Evolutionary conservation across 2,888 invertebrate genomes (phyloP).

Genomic region (Aporophyla lueneburgensis): DNA sequence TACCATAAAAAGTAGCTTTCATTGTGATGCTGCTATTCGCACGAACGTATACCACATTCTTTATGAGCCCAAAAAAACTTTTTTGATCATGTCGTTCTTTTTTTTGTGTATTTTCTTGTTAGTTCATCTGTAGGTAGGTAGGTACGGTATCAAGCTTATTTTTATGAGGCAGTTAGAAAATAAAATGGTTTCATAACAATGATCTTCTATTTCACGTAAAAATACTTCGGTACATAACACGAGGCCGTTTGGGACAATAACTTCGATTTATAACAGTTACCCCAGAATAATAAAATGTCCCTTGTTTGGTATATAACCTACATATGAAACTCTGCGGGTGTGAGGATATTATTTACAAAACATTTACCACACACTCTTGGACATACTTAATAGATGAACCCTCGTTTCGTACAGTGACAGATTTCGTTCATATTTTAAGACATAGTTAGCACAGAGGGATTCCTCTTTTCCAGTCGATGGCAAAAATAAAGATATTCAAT

Average conservation of each 20-base stretch:
- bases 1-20: background rate
- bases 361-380: background rate
- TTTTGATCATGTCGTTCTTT: constrained; percentile 3
- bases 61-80: background rate
- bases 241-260: constrained; percentile 1
- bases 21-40: background rate
- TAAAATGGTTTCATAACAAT: constrained; percentile 21
- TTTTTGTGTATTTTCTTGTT: constrained; percentile 15
- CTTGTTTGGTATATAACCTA: background rate
- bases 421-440: constrained; percentile 4
- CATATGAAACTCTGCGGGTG: constrained; percentile 13
- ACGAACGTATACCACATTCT: background rate
- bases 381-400: constrained; percentile 32
- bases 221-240: constrained; percentile 17
- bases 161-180: background rate
- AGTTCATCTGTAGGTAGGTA: background rate
- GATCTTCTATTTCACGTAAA: constrained; percentile 24
- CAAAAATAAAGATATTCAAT: background rate
- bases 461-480: background rate
- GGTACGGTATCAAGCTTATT: no score
- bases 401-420: constrained; percentile 28
- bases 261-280: constrained; percentile 31
- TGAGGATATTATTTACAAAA: constrained; percentile 33
- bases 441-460: background rate
- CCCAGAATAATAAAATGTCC: constrained; percentile 19